A percentile compares a stretch with the other conserved stretches of the same genome.
Evolutionary conservation across 2,113 vertebrate species (phyloP).

Genomic region (Holacanthus passer): DNA sequence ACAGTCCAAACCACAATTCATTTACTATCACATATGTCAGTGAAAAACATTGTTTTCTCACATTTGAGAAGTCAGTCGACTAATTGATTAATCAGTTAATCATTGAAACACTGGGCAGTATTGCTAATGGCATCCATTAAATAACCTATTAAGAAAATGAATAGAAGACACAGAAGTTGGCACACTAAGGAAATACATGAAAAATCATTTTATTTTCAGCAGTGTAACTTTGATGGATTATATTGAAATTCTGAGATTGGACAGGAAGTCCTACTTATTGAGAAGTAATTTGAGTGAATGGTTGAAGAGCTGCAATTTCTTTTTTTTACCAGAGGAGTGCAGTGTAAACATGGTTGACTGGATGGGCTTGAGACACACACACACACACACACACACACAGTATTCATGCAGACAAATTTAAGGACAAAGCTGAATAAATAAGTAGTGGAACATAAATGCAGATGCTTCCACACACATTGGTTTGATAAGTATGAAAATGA

Average conservation of each 20-base stretch:
- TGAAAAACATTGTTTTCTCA: too few species aligned
- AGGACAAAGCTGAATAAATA: not conserved
- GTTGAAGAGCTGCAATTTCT: slow-evolving; percentile 15
- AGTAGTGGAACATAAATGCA: not conserved
- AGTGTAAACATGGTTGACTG: slow-evolving; percentile 23
- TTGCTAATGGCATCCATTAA: too few species aligned
- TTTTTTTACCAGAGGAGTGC: slow-evolving; percentile 62
- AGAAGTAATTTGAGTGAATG: not conserved
- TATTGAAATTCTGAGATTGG: not conserved
- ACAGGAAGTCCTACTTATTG: not conserved
- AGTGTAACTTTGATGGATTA: not conserved
- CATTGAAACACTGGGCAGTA: too few species aligned
- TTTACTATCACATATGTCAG: not conserved
- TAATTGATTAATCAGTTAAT: too few species aligned
- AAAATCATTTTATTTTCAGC: not conserved
- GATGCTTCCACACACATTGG: not conserved
- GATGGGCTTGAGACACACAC: not conserved
- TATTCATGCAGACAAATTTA: not conserved
- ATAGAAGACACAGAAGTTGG: not conserved
- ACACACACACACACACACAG: not conserved
- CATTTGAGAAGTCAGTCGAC: too few species aligned
- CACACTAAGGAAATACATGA: not conserved
- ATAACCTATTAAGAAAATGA: not conserved
- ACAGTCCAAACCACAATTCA: not conserved
- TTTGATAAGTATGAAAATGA: not conserved